Evolutionary conservation across 1,140 invertebrate species (phyloP), one percentile per base, ranked within the genome.

Genomic region (Bombus confusus): DNA sequence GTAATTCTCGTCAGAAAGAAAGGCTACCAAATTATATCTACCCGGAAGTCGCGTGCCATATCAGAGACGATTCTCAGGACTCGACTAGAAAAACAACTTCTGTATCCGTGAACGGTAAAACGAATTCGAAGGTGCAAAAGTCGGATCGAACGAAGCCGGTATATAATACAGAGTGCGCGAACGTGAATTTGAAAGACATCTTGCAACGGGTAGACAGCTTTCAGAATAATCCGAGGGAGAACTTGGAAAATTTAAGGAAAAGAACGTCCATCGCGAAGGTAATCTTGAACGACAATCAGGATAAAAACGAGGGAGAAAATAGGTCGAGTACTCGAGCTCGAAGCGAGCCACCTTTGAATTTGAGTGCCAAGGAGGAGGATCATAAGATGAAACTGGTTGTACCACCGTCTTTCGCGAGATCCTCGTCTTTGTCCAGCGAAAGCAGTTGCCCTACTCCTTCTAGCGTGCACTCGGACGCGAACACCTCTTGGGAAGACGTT

Each of bases 191-290:
- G 0, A 94, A 91, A 12, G 91, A 92, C 28, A 95, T 95, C 57
- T 86, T 95, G 4, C 92, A 92, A 28, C 94, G 93, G 18, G 80
- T 90, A 0, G 93, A 94, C 43, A 85, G 64, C 6, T 92, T 91
- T 37, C 91, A 93, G 28, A 91, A 77, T 10, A 90, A 88, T 0
- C 91, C 93, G 9, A 94, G 92, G 22, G 93, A 94, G 37, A 95
- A 94, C 78, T 37, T 94, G 62, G 94, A 95, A 78, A 95, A 95
- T 47, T 80, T 95, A 5, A 69, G 94, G 2, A 95, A 95, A 59
- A 88, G 94, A 10, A 94, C 93, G 0, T 93, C 92, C 2, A 94
- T 95, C 10, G 91, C 94, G 0, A 95, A 95, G 62, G 93, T 92
- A 39, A 93, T 95, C 15, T 69, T 95, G 0, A 94, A 94, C 71